These are phyloP conservation scores for Stichopus chloronotus DNA, from an alignment of 35 echinoderm and acorn worm genomes.

Conservation along the genomic window DNA sequence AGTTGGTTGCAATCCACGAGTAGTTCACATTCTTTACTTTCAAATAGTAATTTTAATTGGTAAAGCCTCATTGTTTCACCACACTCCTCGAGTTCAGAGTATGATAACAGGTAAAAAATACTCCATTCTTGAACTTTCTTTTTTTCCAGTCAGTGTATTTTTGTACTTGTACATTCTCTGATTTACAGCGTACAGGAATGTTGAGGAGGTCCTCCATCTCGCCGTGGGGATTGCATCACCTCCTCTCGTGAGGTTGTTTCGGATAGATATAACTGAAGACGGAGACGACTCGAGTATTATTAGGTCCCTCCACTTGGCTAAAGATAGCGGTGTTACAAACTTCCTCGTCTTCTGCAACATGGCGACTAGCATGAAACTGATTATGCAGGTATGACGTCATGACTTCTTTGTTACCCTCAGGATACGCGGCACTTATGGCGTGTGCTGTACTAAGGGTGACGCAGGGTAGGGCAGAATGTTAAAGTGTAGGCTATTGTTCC, in stretches of 20 bases:
- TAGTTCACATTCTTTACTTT: too few relatives aligned
- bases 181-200: slow-evolving; percentile 73
- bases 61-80: too few relatives aligned
- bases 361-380: slow-evolving; percentile 62
- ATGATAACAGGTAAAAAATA: too few relatives aligned
- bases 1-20: too few relatives aligned
- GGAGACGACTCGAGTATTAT: slow-evolving; percentile 42
- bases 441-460: not conserved
- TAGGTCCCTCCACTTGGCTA: slow-evolving; percentile 54
- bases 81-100: too few relatives aligned
- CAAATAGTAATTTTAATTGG: too few relatives aligned
- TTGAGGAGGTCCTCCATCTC: slow-evolving; percentile 71
- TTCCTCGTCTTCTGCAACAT: slow-evolving; percentile 69
- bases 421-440: not conserved
- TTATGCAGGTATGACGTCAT: slow-evolving; percentile 67
- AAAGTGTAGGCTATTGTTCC: not conserved
- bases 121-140: too few relatives aligned
- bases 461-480: not conserved
- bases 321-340: slow-evolving; percentile 51
- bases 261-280: slow-evolving; percentile 43
- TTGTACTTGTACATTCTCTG: not conserved
- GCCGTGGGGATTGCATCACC: slow-evolving; percentile 39
- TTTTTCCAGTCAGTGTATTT: too few relatives aligned
- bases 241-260: slow-evolving; percentile 68
- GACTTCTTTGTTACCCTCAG: not conserved